Evolutionary conservation across 2,797 vertebrate species (phyloP), one percentile per base, ranked within the genome.

Genomic region (Schizopygopsis pylzovi): DNA sequence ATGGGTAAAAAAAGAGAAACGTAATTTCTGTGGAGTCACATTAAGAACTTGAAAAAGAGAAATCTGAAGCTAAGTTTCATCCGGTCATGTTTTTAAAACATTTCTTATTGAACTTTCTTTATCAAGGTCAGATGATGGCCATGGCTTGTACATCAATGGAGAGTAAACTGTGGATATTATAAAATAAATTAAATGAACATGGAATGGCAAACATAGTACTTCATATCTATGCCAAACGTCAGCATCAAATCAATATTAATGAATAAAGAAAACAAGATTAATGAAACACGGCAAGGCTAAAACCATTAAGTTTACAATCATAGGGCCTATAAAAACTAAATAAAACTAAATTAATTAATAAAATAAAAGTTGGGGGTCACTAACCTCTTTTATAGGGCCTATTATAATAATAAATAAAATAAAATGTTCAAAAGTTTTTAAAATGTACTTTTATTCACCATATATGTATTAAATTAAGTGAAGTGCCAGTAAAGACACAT

Each of bases 211-310:
- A 54, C 22, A 18, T 9, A 59, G 9, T 43, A 16, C 4, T 41
- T 71, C n/a, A 81, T 56, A 67, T 6, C 16, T 28, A 20, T 77
- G 20, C 12, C 20, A 71, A 41, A 54, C 56, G 13, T 71, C 10
- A 28, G 43, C 61, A 80, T 67, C 9, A 77, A 67, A 80, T 80
- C 43, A 82, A 71, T 37, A 71, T 41, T 52, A 52, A 80, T 80
- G 25, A 52, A 70, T n/a, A 2, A 33, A 61, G 12, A 59, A 10
- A 37, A 52, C 0, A 68, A 81, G 77, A 39, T 78, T 28, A 65
- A 79, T 76, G 16, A 43, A 65, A 79, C 16, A 79, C 8, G 59
- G 25, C 9, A 28, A 13, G 41, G 10, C n/a, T 20, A 22, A 56
- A 25, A 41, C 5, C 28, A 20, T 25, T 49, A 25, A 37, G 61